phyloP scores from a whole-genome alignment of 2,888 invertebrate genomes.

The Megamerina dolium region DNA sequence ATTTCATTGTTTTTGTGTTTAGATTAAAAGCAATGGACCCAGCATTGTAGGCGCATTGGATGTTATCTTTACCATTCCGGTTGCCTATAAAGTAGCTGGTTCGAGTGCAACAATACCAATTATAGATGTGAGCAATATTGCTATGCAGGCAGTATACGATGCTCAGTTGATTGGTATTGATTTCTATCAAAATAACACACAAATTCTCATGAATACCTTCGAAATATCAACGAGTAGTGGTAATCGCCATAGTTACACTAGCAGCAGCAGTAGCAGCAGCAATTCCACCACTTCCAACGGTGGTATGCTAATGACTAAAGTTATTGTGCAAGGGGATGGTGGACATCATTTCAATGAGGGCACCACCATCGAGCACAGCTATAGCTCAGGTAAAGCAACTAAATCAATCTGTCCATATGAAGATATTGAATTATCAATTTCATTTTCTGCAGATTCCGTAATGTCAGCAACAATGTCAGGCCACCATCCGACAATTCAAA shows the following conservation, averaged over 20 bases:
- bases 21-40: slow-evolving; percentile 47
- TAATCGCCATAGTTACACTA: too few relatives aligned
- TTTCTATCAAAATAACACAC: slow-evolving; percentile 40
- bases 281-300: neutral
- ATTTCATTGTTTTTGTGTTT: neutral
- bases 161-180: slow-evolving; percentile 37
- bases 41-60: slow-evolving; percentile 43
- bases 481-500: too few relatives aligned
- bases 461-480: slow-evolving; percentile 29
- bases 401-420: too few relatives aligned
- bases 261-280: too few relatives aligned
- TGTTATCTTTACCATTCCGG: slow-evolving; percentile 41
- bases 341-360: slow-evolving; percentile 26
- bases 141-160: slow-evolving; percentile 41
- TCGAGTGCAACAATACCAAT: slow-evolving; percentile 37
- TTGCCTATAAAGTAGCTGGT: slow-evolving; percentile 39
- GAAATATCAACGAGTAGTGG: slow-evolving; percentile 29
- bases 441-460: slow-evolving; percentile 22
- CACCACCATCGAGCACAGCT: slow-evolving; percentile 7
- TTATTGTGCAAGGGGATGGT: slow-evolving; percentile 8
- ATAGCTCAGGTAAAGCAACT: too few relatives aligned
- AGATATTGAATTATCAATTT: too few relatives aligned
- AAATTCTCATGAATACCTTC: slow-evolving; percentile 38
- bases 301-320: neutral
- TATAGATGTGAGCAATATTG: slow-evolving; percentile 41